Conservation (phyloP, 2,113 vertebrate species). For the Datnioides undecimradiatus region DNA sequence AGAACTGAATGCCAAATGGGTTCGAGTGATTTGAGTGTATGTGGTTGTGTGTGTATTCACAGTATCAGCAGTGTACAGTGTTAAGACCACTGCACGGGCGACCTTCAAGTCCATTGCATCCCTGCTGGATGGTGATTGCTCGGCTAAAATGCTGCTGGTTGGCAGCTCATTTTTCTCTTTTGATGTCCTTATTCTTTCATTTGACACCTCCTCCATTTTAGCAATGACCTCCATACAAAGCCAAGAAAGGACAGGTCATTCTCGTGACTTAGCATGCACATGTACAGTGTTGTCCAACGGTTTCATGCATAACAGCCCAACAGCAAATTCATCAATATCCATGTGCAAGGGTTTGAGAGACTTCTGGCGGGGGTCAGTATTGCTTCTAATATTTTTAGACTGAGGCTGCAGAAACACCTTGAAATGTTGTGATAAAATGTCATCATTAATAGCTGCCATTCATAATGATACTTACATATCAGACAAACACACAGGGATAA, state of each 20-base stretch:
- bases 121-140: constrained; percentile 52
- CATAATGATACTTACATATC: neutral
- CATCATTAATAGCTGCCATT: neutral
- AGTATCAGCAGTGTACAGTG: neutral
- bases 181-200: constrained; percentile 32
- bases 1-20: neutral
- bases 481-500: too few relatives aligned
- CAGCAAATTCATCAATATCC: constrained; percentile 1
- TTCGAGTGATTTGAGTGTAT: neutral
- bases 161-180: constrained; percentile 63
- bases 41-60: neutral
- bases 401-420: neutral
- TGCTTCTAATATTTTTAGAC: neutral
- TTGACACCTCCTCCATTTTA: constrained; percentile 7
- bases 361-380: neutral
- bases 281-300: neutral
- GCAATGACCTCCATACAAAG: constrained; percentile 32
- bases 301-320: neutral
- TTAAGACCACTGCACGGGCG: constrained; percentile 25
- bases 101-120: constrained; percentile 50
- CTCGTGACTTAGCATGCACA: neutral
- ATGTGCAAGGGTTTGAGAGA: neutral
- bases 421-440: neutral
- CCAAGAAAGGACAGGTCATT: constrained; percentile 14
- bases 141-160: constrained; percentile 24